These are phyloP conservation scores for Sitodiplosis mosellana DNA, from an alignment of 1,140 invertebrate species.

Conservation along the genomic window DNA sequence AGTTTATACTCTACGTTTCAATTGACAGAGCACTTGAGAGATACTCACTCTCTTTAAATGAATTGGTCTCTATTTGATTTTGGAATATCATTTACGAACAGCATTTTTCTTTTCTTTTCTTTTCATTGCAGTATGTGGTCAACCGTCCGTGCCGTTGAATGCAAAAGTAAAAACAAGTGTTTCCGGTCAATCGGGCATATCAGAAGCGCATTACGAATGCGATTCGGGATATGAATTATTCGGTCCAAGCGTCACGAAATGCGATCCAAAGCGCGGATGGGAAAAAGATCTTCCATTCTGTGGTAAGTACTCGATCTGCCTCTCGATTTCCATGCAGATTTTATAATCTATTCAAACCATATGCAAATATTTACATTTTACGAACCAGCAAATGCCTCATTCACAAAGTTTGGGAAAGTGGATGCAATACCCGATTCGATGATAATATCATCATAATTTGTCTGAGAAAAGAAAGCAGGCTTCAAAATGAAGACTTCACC, in stretches of 20 bases:
- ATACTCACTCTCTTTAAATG: too few species aligned
- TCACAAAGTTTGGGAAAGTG: background rate
- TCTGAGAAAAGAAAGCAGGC: background rate
- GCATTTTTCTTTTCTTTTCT: too few species aligned
- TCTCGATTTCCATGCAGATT: background rate
- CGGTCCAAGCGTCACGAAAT: slow-evolving; percentile 39
- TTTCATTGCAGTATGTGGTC: slow-evolving; percentile 36
- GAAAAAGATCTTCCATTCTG: slow-evolving; percentile 64
- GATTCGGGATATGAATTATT: slow-evolving; percentile 65
- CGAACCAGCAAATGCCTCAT: background rate
- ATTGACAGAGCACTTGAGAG: too few species aligned
- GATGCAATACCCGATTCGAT: too few species aligned
- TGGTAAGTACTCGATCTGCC: slow-evolving; percentile 34
- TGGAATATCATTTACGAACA: too few species aligned
- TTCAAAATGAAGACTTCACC: background rate
- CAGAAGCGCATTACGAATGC: slow-evolving; percentile 57
- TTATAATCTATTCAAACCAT: background rate
- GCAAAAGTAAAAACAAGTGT: slow-evolving; percentile 36
- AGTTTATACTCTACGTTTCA: too few species aligned
- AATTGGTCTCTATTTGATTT: too few species aligned
- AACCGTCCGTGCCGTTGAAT: slow-evolving; percentile 67
- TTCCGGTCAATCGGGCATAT: slow-evolving; percentile 18
- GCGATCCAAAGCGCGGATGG: slow-evolving; percentile 52
- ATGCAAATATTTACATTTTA: background rate
- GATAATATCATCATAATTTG: background rate